phyloP scores from a whole-genome alignment of 37 sponge, comb jelly and placozoan species.

The Chondrosia reniformis region DNA sequence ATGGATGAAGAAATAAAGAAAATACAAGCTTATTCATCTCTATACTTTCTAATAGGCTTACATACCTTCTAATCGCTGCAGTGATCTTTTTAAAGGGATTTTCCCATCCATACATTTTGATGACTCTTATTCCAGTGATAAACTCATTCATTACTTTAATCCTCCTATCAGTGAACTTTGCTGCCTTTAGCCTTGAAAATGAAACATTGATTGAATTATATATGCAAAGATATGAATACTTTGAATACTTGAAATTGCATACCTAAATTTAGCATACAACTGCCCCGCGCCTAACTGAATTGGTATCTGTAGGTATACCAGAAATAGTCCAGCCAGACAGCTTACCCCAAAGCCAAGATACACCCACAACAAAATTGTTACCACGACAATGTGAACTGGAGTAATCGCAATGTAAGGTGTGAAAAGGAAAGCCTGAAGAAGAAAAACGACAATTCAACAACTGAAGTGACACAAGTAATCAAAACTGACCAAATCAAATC shows the following conservation, averaged over 20 bases:
- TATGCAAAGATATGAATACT: background rate
- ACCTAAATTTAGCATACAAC: conserved; percentile 3
- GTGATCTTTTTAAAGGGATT: conserved; percentile 55
- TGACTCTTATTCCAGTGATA: conserved; percentile 79
- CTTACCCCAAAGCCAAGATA: background rate
- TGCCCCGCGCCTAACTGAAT: background rate
- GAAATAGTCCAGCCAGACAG: background rate
- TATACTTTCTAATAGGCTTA: too few species aligned
- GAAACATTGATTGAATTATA: too few species aligned
- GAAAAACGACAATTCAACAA: too few species aligned
- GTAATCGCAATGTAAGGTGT: background rate
- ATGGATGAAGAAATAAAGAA: too few species aligned
- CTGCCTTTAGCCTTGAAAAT: conserved; percentile 47
- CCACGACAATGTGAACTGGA: background rate
- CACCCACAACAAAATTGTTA: background rate
- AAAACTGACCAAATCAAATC: conserved; percentile 55
- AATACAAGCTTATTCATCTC: too few species aligned
- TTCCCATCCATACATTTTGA: conserved; percentile 93
- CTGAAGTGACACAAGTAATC: too few species aligned
- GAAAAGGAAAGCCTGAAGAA: background rate
- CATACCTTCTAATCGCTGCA: conserved; percentile 53
- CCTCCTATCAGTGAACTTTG: conserved; percentile 64
- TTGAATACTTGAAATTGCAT: background rate
- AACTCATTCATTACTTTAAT: conserved; percentile 75
- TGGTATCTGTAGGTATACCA: background rate